Conservation (phyloP, 2,888 invertebrate species). For the Yponomeuta sedellus region DNA sequence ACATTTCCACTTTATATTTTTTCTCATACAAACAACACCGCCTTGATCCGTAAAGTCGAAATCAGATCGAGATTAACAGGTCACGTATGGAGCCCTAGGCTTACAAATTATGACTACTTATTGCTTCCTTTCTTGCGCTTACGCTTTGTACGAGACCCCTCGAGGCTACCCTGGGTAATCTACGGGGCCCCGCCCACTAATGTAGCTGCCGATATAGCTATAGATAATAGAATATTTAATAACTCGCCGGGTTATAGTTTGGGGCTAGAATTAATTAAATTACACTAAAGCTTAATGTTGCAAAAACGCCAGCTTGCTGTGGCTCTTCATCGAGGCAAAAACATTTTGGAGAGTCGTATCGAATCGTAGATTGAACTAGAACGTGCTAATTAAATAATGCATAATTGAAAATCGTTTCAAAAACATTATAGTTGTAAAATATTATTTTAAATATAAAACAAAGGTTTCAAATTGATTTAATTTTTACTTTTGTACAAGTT, state of each 20-base stretch:
- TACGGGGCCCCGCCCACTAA: slow-evolving; percentile 12
- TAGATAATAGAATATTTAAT: slow-evolving; percentile 4
- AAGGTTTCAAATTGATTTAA: no score
- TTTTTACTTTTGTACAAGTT: no score
- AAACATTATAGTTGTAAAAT: no score
- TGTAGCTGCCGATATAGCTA: slow-evolving; percentile 4
- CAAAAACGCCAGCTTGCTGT: neutral
- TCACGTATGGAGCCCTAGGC: slow-evolving; percentile 17
- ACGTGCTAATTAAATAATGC: no score
- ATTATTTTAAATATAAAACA: no score
- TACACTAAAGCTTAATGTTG: neutral
- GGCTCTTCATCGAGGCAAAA: no score
- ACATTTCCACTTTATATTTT: neutral
- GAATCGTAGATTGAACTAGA: no score
- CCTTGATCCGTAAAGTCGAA: neutral
- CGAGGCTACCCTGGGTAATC: slow-evolving; percentile 4
- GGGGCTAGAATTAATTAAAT: slow-evolving; percentile 3
- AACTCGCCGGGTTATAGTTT: neutral
- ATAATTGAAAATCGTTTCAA: no score
- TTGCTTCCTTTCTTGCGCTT: slow-evolving; percentile 16
- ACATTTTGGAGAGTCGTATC: no score
- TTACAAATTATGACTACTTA: slow-evolving; percentile 20
- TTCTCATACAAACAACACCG: slow-evolving; percentile 5
- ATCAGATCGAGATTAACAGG: slow-evolving; percentile 16
- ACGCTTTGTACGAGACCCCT: slow-evolving; percentile 8